phyloP scores from a whole-genome alignment of 2,888 invertebrate species.

The Rhaphigaster nebulosa region DNA sequence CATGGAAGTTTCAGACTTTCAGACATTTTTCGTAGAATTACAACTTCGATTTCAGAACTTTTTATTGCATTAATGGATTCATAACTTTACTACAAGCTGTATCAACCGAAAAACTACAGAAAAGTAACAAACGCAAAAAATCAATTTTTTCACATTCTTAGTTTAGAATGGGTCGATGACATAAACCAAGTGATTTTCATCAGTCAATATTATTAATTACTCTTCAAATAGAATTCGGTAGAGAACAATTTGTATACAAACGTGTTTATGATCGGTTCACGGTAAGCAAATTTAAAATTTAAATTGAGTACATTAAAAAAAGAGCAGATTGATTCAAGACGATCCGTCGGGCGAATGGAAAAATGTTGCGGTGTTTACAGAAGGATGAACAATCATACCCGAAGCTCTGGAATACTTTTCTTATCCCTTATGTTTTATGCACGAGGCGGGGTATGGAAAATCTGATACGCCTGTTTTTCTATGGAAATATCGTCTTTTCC shows the following conservation, averaged over 20 bases:
- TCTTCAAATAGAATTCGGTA: neutral
- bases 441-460: neutral
- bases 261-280: neutral
- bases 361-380: slow-evolving; percentile 1
- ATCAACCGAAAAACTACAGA: too few relatives aligned
- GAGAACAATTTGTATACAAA: neutral
- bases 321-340: neutral
- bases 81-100: too few relatives aligned
- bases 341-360: neutral
- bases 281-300: neutral
- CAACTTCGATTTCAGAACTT: too few relatives aligned
- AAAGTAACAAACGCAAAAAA: too few relatives aligned
- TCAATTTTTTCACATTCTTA: too few relatives aligned
- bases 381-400: neutral
- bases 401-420: neutral
- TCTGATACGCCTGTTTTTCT: slow-evolving; percentile 29
- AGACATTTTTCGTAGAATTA: too few relatives aligned
- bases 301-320: neutral
- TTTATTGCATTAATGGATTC: too few relatives aligned
- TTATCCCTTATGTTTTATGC: slow-evolving; percentile 34
- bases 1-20: too few relatives aligned
- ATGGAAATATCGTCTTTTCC: neutral
- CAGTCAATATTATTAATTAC: neutral
- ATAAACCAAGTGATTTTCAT: neutral
- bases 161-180: too few relatives aligned